phyloP scores from a whole-genome alignment of 2,113 vertebrate species.

The Hirundichthys speculiger region DNA sequence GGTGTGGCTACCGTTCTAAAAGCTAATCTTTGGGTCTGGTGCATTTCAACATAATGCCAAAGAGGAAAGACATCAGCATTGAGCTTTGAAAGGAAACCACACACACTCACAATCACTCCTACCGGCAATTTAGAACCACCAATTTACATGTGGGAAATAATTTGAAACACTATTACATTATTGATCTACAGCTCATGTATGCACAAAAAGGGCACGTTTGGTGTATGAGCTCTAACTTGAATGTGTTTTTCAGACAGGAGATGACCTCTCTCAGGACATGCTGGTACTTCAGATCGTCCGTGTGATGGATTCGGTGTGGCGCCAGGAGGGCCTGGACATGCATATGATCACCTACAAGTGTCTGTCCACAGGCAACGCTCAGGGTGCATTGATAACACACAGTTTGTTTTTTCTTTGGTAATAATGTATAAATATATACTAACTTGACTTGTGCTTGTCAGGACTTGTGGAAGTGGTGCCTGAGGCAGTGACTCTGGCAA shows the following conservation, averaged over 20 bases:
- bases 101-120: too few species aligned
- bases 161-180: background rate
- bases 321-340: slow-evolving; percentile 92
- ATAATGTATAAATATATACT: background rate
- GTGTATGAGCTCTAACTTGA: too few species aligned
- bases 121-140: too few species aligned
- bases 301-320: slow-evolving; percentile 93
- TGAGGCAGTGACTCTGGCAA: slow-evolving; percentile 90
- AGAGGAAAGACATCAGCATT: too few species aligned
- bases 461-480: slow-evolving; percentile 96
- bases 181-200: background rate
- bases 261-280: slow-evolving; percentile 97
- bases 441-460: slow-evolving; percentile 51
- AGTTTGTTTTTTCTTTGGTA: background rate
- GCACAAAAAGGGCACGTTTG: background rate
- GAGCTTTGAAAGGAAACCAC: too few species aligned
- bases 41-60: too few species aligned
- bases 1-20: too few species aligned
- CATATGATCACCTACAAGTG: slow-evolving; percentile 95
- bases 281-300: slow-evolving; percentile 93
- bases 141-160: too few species aligned
- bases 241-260: slow-evolving; percentile 84
- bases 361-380: slow-evolving; percentile 87
- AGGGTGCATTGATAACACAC: slow-evolving; percentile 50
- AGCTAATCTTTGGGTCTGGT: too few species aligned